Base-by-base conservation (phyloP, 2,113 vertebrate genomes). In the Candoia aspera region DNA sequence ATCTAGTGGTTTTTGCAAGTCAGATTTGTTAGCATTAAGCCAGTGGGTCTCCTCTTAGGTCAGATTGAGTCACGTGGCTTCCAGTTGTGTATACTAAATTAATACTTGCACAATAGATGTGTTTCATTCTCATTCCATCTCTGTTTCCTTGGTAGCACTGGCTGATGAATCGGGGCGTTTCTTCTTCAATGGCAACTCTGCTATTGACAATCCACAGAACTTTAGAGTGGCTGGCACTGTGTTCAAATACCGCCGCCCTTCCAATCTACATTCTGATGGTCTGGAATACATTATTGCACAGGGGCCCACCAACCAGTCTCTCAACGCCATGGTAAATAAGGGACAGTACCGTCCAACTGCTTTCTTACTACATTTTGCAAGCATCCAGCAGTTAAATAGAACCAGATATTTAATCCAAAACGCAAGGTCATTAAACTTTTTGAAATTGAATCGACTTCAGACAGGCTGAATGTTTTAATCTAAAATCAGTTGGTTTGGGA, bases 251-350 rank as follows among this genome's bases (percentile, higher is more conserved):
- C 96, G 98, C 29, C 97, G 98, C 8, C 98, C 98, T 2, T 94
- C 95, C 11, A 98, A 95, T 64, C 96, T 98, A 15, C 96, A 97
- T 85, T 97, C 98, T 0, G 98, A 98, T 33, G 98, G 98, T 15
- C 97, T 99, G 95, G 98, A 99, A 93, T 99, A 99, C 11, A 98
- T 99, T 93, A 98, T 98, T 49, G 98, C 98, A 55, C 98, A 98
- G 0, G 98, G 98, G 10, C 98, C 98, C 54, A 99, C 98, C 0
- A 97, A 98, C 93, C 98, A 98, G 91, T 98, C 98, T 89, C 97
- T 99, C 57, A 98, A 98, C 29, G 97, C 97, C 95, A 98, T 98
- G 98, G 98, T 98, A 97, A 42, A 98, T 97, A 60, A 91, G 24
- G 53, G 68, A 94, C 23, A 53, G 86, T 53, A 6, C 2, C 11